Percentiles rank a stretch among this genome's conserved stretches.
These are phyloP conservation scores for Heterodera schachtii DNA, from an alignment of 1,140 invertebrate genomes.

Conservation along the genomic window DNA sequence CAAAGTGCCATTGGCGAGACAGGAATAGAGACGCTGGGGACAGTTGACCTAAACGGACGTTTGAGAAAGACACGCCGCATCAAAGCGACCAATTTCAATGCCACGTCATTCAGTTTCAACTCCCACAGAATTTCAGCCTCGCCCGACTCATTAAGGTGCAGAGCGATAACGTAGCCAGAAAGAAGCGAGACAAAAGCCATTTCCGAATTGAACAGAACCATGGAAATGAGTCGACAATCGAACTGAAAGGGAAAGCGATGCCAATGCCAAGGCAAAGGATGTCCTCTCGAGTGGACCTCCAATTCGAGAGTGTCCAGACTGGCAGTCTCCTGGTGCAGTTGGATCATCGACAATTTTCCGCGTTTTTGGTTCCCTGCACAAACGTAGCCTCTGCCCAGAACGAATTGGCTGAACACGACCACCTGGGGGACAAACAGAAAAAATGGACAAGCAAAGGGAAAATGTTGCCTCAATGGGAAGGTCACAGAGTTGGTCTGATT, in stretches of 20 bases:
- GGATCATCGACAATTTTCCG: conserved; percentile 66
- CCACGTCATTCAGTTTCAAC: conserved; percentile 68
- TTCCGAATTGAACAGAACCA: conserved; percentile 64
- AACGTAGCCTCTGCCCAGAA: conserved; percentile 59
- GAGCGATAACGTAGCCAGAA: conserved; percentile 67
- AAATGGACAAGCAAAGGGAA: neutral
- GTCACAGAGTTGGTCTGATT: conserved; percentile 56
- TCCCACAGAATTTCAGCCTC: conserved; percentile 66
- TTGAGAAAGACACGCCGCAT: neutral
- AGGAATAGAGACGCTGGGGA: conserved; percentile 68
- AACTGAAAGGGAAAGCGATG: conserved; percentile 60
- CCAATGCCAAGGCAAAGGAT: neutral
- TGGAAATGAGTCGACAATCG: conserved; percentile 68
- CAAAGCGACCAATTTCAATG: conserved; percentile 65
- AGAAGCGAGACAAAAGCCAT: conserved; percentile 68
- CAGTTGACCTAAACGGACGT: conserved; percentile 38
- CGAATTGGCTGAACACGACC: conserved; percentile 51
- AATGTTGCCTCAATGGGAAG: conserved; percentile 49
- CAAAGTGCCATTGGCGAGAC: conserved; percentile 69
- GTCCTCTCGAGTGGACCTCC: conserved; percentile 63
- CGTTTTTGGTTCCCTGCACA: conserved; percentile 68
- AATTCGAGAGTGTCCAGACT: conserved; percentile 67
- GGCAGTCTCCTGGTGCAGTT: conserved; percentile 62
- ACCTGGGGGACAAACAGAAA: neutral
- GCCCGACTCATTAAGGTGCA: conserved; percentile 60